These are phyloP conservation scores for Cynopterus brachyotis DNA, from an alignment of 2,113 vertebrate genomes.

Conservation along the genomic window DNA sequence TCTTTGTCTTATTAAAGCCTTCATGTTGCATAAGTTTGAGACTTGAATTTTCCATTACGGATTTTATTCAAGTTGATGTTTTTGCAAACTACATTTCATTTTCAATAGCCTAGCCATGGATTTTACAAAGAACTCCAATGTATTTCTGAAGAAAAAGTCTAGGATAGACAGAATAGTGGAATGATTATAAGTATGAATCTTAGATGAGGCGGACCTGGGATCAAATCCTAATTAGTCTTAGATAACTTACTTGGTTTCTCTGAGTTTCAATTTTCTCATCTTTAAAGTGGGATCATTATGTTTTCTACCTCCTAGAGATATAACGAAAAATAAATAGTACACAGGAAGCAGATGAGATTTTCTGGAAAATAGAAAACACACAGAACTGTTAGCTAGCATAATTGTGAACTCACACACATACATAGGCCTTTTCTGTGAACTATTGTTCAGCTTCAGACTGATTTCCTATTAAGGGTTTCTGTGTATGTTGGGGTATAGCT, in stretches of 20 bases:
- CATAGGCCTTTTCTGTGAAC: neutral
- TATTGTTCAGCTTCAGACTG: neutral
- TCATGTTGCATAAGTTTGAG: neutral
- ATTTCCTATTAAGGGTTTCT: neutral
- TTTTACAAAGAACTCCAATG: neutral
- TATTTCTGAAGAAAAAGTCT: neutral
- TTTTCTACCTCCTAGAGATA: neutral
- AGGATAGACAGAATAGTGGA: neutral
- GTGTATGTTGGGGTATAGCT: neutral
- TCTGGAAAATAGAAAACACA: neutral
- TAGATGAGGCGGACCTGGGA: neutral
- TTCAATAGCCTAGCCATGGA: neutral
- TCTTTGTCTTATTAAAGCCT: conserved; percentile 67
- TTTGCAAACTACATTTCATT: neutral
- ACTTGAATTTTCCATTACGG: neutral
- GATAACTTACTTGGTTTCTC: neutral
- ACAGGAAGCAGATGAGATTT: neutral
- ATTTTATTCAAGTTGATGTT: conserved; percentile 31
- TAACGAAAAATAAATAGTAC: neutral
- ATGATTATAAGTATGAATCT: neutral
- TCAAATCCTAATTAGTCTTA: neutral
- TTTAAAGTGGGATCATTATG: neutral
- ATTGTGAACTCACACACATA: neutral
- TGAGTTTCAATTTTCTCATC: neutral
- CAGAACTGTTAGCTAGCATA: neutral